These are phyloP conservation scores for Hylaeus anthracinus DNA, from an alignment of 1,140 invertebrate genomes.

Conservation along the genomic window DNA sequence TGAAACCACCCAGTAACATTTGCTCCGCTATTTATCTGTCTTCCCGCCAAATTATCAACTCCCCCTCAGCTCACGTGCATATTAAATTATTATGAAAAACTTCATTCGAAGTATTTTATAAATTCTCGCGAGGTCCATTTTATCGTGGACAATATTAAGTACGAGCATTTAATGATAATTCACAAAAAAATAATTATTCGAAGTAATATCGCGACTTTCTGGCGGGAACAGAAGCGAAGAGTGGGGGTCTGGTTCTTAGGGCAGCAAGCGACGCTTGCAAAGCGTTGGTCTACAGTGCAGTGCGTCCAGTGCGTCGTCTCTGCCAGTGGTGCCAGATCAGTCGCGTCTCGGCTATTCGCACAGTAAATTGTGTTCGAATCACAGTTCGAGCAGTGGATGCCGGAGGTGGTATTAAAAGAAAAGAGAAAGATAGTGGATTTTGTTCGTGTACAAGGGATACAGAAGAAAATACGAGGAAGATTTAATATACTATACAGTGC, in stretches of 20 bases:
- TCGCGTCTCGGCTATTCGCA: conserved; percentile 43
- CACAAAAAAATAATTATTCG: not conserved
- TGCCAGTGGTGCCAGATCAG: conserved; percentile 19
- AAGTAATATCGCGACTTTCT: conserved; percentile 34
- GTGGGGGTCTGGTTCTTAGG: conserved; percentile 36
- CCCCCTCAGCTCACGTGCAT: not conserved
- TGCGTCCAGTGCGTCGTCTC: conserved; percentile 11
- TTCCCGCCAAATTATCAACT: not conserved
- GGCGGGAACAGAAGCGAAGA: conserved; percentile 48
- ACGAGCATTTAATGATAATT: not conserved
- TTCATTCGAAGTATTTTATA: not conserved
- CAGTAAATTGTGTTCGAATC: conserved; percentile 1
- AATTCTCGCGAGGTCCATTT: not conserved
- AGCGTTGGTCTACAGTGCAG: conserved; percentile 25
- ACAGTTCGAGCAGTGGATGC: conserved; percentile 1
- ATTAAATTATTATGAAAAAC: not conserved
- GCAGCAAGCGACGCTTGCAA: conserved; percentile 10
- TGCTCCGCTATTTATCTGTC: not conserved
- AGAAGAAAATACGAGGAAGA: not conserved
- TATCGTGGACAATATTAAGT: no score
- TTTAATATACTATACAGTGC: not conserved
- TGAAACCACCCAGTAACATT: not conserved
- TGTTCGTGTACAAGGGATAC: not conserved
- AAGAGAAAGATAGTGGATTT: not conserved
- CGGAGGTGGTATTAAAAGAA: conserved; percentile 15